Evolutionary conservation across 2,797 vertebrate genomes (phyloP).

Genomic region (Monodelphis domestica): DNA sequence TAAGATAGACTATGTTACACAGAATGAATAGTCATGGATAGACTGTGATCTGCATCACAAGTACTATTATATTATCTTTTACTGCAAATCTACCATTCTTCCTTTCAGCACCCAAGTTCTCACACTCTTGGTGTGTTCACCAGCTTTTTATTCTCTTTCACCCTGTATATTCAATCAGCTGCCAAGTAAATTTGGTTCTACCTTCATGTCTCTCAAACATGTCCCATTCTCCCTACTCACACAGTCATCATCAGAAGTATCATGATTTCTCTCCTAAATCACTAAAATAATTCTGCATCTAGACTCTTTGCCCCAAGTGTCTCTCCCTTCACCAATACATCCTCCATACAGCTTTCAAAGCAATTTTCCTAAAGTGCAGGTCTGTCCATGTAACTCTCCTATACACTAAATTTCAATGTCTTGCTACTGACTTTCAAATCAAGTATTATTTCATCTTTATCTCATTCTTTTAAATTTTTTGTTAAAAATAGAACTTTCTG

Average conservation of each 20-base stretch:
- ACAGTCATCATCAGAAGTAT: neutral
- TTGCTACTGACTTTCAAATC: neutral
- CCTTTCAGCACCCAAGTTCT: no score
- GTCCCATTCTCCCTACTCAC: neutral
- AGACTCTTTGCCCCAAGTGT: no score
- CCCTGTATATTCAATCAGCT: neutral
- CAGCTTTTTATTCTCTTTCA: neutral
- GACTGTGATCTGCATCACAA: no score
- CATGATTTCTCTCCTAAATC: neutral
- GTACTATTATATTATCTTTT: no score
- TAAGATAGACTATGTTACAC: no score
- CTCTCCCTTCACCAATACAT: neutral
- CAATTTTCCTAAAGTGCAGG: neutral
- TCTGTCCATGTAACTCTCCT: neutral
- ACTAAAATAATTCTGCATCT: no score
- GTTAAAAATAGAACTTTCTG: neutral
- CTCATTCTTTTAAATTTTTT: neutral
- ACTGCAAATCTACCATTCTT: no score
- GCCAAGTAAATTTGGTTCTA: neutral
- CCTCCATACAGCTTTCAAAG: neutral
- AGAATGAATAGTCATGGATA: no score
- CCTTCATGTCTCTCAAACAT: neutral
- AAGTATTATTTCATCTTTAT: neutral
- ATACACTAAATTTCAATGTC: neutral
- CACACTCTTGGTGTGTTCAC: neutral